phyloP scores from a whole-genome alignment of 1,140 invertebrate genomes.

The Magallana angulata region DNA sequence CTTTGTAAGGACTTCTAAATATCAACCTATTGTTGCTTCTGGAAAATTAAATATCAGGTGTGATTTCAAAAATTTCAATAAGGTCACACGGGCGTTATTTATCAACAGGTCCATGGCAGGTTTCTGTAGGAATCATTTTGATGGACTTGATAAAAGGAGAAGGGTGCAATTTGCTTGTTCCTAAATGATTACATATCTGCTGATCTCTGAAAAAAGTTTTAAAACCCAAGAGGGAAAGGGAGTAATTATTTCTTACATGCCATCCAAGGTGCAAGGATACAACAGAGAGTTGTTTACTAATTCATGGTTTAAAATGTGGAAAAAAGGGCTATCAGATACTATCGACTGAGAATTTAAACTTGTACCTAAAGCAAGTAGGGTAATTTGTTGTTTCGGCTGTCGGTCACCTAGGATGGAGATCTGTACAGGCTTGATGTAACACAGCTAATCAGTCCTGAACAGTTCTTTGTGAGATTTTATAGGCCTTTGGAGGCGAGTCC shows the following conservation, averaged over 20 bases:
- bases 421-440: neutral
- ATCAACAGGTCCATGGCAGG: conserved; percentile 9
- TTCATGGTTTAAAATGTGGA: neutral
- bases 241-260: neutral
- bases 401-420: neutral
- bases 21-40: conserved; percentile 19
- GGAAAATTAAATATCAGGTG: conserved; percentile 33
- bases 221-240: neutral
- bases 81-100: conserved; percentile 25
- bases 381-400: neutral
- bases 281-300: conserved; percentile 29
- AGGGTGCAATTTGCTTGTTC: conserved; percentile 20
- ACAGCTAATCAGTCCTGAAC: too few species aligned
- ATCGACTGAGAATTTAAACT: conserved; percentile 32
- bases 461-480: too few species aligned
- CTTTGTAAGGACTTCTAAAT: neutral
- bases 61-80: conserved; percentile 38
- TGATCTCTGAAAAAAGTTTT: conserved; percentile 3
- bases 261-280: neutral
- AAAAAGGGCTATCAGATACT: conserved; percentile 1
- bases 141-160: conserved; percentile 20
- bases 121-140: neutral
- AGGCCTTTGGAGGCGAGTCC: too few species aligned
- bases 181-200: conserved; percentile 10
- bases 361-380: neutral